Base-by-base conservation (phyloP, 2,888 invertebrate species). In the Cepaea hortensis region DNA sequence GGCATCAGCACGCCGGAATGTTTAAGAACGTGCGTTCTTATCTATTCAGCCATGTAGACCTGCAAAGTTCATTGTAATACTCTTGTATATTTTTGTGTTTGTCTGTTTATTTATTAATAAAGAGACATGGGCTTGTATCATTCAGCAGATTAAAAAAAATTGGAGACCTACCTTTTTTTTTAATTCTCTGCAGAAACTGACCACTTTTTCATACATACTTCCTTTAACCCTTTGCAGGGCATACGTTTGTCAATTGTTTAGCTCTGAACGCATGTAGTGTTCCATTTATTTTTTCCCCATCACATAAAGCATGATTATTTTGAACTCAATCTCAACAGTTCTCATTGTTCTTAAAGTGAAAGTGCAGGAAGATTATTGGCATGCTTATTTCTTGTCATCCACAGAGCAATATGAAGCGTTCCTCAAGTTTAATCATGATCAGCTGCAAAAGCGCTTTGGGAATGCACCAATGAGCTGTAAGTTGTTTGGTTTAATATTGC, bases 361-460 rank as follows among this genome's bases (percentile, higher is more conserved):
- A 95, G 96, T 99, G 91, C 97, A 98, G 88, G 95, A 95, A 95
- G 89, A 82, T 46, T 61, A 55, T 46, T 15, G 46, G 68, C 65
- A 18, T 77, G 7, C 6, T 75, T 61, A n/a, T 62, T 65, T 76
- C 75, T 35, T 55, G 35, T 55, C 11, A 11, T 9, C 48, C 35
- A 75, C 93, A 95, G 99, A 99, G 95, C 99, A 99, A 95, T 99
- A 99, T 94, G 99, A 99, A 95, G 98, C 98, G 93, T 99, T 99
- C 95, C 98, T 99, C 89, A 98, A 98, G 95, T 99, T 99, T 95
- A 99, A 99, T 92, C 97, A 98, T 93, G 99, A 99, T 95, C 99
- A 99, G 96, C 97, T 99, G 93, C 97, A 97, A 94, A 97, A 96
- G 95, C 96, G 96, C 93, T 96, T 95, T 91, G 95, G 95, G 90